Percentiles rank a stretch among this genome's conserved stretches.
Evolutionary conservation across 1,140 invertebrate genomes (phyloP).

Genomic region (Gryllus bimaculatus): DNA sequence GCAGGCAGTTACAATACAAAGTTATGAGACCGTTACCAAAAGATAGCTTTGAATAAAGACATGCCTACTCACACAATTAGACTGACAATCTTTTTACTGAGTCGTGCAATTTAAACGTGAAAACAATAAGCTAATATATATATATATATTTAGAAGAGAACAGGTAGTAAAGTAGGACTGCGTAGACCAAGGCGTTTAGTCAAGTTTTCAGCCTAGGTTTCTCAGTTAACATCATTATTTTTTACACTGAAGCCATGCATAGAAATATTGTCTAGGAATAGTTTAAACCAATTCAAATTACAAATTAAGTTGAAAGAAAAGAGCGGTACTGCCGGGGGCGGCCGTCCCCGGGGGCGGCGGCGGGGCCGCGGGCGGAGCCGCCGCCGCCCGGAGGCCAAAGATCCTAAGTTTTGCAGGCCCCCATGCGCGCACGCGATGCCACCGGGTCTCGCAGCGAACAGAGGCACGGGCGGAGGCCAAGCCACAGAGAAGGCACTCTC

Average conservation of each 20-base stretch:
- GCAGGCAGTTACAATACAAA: constrained; percentile 4
- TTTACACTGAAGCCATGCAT: neutral
- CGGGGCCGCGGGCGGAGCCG: neutral
- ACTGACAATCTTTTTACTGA: neutral
- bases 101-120: constrained; percentile 1
- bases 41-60: constrained; percentile 10
- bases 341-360: neutral
- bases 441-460: neutral
- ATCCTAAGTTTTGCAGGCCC: neutral
- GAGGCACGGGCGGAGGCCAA: neutral
- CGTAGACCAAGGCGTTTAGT: constrained; percentile 3
- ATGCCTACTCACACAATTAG: constrained; percentile 16
- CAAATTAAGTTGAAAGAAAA: neutral
- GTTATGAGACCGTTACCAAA: neutral
- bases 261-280: neutral
- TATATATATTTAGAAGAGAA: neutral
- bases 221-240: neutral
- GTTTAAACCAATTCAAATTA: neutral
- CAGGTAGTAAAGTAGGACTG: constrained; percentile 1
- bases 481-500: neutral
- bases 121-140: neutral
- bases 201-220: neutral
- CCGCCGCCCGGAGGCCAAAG: neutral
- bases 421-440: neutral
- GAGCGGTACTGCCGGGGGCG: neutral